These are phyloP conservation scores for Seriola dumerili DNA, from an alignment of 2,113 vertebrate genomes.

Conservation along the genomic window DNA sequence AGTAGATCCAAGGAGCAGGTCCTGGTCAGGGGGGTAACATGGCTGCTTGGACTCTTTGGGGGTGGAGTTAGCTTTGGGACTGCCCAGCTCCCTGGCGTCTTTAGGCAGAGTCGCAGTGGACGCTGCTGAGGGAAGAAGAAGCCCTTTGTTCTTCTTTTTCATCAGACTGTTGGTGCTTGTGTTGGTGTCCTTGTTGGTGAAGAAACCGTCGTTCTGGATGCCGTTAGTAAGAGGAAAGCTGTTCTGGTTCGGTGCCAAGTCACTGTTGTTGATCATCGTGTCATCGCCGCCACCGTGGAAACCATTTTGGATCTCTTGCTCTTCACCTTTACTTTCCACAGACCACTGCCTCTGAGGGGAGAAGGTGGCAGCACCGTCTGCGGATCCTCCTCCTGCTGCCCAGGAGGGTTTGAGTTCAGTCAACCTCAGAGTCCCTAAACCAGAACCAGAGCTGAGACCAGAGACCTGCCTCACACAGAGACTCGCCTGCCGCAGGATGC, in stretches of 20 bases:
- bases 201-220: background rate
- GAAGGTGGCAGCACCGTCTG: background rate
- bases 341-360: constrained; percentile 55
- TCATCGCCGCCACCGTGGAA: too few relatives aligned
- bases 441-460: constrained; percentile 64
- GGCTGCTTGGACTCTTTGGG: constrained; percentile 79
- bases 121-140: background rate
- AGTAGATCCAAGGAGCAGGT: constrained; percentile 73
- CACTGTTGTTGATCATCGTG: background rate
- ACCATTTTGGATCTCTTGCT: constrained; percentile 3
- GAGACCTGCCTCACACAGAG: constrained; percentile 84
- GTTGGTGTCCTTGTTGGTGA: constrained; percentile 61
- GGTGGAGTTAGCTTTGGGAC: constrained; percentile 65
- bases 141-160: constrained; percentile 65
- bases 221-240: constrained; percentile 23
- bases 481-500: constrained; percentile 89
- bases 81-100: constrained; percentile 78
- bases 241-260: constrained; percentile 14
- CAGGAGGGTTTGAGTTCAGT: constrained; percentile 83
- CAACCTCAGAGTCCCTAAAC: constrained; percentile 14
- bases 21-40: constrained; percentile 54
- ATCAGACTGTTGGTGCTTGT: constrained; percentile 69
- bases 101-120: constrained; percentile 20
- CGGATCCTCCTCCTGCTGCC: constrained; percentile 71
- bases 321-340: constrained; percentile 80